phyloP scores from a whole-genome alignment of 92 coral and sea anemone species.

The Diadumene lineata region DNA sequence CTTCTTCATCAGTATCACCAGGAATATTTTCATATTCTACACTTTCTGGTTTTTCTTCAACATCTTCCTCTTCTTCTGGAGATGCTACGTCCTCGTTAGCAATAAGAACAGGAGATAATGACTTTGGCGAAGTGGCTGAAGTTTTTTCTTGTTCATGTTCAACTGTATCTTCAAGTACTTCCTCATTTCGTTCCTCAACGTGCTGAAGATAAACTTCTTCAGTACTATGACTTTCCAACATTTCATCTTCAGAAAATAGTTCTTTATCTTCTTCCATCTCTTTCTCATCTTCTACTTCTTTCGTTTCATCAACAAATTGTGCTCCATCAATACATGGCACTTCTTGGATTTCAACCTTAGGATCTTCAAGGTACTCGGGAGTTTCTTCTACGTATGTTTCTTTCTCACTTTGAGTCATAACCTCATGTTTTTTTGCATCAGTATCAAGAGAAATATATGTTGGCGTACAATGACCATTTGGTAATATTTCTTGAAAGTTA shows the following conservation, averaged over 20 bases:
- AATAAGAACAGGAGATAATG: no score
- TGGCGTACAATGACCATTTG: conserved; percentile 27
- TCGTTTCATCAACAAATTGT: neutral
- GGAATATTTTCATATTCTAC: conserved; percentile 4
- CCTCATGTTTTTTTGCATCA: neutral
- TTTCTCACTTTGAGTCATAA: neutral
- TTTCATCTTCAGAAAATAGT: conserved; percentile 3
- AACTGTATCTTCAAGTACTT: neutral
- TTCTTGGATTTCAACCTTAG: conserved; percentile 15
- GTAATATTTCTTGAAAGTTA: conserved; percentile 2
- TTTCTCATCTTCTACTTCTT: neutral
- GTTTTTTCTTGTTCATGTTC: conserved; percentile 1
- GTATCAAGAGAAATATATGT: conserved; percentile 16
- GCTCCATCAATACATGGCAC: neutral
- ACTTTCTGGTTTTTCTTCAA: neutral
- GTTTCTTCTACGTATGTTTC: neutral
- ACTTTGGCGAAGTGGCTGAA: no score
- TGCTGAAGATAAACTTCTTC: neutral
- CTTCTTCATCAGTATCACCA: no score
- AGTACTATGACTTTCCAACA: neutral
- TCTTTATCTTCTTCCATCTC: conserved; percentile 1
- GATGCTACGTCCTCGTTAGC: conserved; percentile 15
- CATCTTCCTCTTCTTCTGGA: conserved; percentile 4
- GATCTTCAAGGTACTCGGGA: neutral
- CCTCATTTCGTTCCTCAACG: conserved; percentile 4